Percentiles rank a stretch among this genome's conserved stretches.
Conservation (phyloP, 2,113 vertebrate genomes). For the Tachysurus vachellii region DNA sequence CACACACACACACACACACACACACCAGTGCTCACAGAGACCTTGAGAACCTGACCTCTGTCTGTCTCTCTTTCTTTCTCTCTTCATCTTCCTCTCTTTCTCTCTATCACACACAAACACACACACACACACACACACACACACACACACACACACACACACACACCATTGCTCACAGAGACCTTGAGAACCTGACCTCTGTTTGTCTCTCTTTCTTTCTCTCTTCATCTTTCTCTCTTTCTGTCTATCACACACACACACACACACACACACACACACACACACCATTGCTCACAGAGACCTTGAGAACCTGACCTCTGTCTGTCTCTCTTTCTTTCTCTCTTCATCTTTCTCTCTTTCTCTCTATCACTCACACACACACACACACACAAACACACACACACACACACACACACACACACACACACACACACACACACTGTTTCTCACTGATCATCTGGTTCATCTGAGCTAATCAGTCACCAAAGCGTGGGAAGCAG, state of each 20-base stretch:
- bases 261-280: too few species aligned
- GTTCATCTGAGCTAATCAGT: slow-evolving; percentile 64
- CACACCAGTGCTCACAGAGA: neutral
- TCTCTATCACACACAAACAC: neutral
- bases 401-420: slow-evolving; percentile 9
- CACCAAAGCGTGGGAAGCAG: slow-evolving; percentile 63
- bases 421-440: slow-evolving; percentile 13
- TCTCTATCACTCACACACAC: neutral
- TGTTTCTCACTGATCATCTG: slow-evolving; percentile 47
- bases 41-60: neutral
- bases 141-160: neutral
- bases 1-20: neutral
- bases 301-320: neutral
- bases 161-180: neutral
- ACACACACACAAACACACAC: neutral
- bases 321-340: neutral
- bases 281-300: neutral
- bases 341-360: neutral
- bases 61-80: neutral
- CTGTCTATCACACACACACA: neutral
- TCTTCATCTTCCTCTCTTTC: neutral
- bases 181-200: neutral
- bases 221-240: too few species aligned
- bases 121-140: neutral
- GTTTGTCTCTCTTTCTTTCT: neutral